Evolutionary conservation across 37 sponge, comb jelly and placozoan species (phyloP), one percentile per base, ranked within the genome.

Genomic region (Hormiphora californensis): DNA sequence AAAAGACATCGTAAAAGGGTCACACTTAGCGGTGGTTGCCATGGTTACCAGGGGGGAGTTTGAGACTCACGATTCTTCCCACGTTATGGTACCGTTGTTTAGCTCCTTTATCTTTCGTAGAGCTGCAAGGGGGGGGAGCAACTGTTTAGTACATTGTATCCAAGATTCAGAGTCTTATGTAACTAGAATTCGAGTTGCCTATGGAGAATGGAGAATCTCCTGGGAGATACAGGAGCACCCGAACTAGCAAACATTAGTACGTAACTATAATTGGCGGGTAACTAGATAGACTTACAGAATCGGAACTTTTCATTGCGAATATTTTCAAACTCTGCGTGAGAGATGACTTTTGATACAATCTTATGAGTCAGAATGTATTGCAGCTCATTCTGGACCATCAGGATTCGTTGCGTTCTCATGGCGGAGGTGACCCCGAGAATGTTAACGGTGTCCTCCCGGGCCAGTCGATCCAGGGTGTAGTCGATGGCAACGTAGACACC

Each of bases 331-430:
- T 73, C 46, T 46, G 40, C 43, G 81, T 73, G 35, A 9, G n/a
- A n/a, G 46, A 73, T 73, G 44, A 73, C 25, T 46, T 73, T 73
- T 43, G 81, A 43, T 22, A 73, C 43, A 2, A 73, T 73, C 81
- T 73, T 73, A 46, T 73, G 81, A 39, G 43, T 30, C 1, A 73
- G 38, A n/a, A 73, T 33, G 25, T 73, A 73, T 46, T 73, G 81
- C 46, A 73, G 81, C 36, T 27, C 36, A 21, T 73, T 33, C 81
- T 73, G 81, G 7, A 73, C 25, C 81, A 73, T 73, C 23, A 43
- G 46, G 2, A 32, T 46, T 21, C 81, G 81, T 28, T 73, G 81
- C 21, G 81, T 73, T 19, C 81, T 73, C 81, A 73, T 73, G 7
- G 81, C 81, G 7, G 81, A 73, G 12, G 81, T 73, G 11, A 73